These are phyloP conservation scores for Hypomecis atomaria DNA, from an alignment of 2,888 invertebrate species.

Conservation along the genomic window DNA sequence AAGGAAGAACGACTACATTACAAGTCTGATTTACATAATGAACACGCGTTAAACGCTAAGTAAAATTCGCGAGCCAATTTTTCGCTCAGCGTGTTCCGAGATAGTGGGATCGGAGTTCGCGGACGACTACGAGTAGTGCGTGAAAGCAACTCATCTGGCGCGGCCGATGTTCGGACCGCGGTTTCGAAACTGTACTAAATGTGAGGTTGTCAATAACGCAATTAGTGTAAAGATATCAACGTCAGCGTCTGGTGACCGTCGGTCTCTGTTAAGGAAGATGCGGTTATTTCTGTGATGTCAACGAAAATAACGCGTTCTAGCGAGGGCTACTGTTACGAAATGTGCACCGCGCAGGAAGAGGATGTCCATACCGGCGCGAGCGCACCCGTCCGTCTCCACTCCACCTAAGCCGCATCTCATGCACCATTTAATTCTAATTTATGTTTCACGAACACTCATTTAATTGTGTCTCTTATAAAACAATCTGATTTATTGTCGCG, in stretches of 20 bases:
- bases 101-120: conserved; percentile 24
- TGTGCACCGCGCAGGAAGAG: conserved; percentile 74
- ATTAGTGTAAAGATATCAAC: conserved; percentile 83
- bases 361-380: conserved; percentile 61
- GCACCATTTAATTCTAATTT: conserved; percentile 47
- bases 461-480: conserved; percentile 25
- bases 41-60: conserved; percentile 45
- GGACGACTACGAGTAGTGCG: conserved; percentile 23
- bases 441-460: conserved; percentile 30
- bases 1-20: conserved; percentile 57
- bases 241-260: conserved; percentile 74
- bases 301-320: conserved; percentile 77
- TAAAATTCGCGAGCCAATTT: conserved; percentile 32
- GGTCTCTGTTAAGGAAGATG: conserved; percentile 72
- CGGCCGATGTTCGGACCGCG: conserved; percentile 38
- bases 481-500: conserved; percentile 25
- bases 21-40: conserved; percentile 62
- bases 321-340: conserved; percentile 77
- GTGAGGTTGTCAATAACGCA: conserved; percentile 79
- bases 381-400: conserved; percentile 40
- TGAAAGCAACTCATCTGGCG: conserved; percentile 41
- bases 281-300: conserved; percentile 82
- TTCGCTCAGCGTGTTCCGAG: conserved; percentile 16
- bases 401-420: conserved; percentile 44
- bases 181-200: conserved; percentile 70